These are phyloP conservation scores for Engystomops pustulosus DNA, from an alignment of 2,113 vertebrate species.

Conservation along the genomic window DNA sequence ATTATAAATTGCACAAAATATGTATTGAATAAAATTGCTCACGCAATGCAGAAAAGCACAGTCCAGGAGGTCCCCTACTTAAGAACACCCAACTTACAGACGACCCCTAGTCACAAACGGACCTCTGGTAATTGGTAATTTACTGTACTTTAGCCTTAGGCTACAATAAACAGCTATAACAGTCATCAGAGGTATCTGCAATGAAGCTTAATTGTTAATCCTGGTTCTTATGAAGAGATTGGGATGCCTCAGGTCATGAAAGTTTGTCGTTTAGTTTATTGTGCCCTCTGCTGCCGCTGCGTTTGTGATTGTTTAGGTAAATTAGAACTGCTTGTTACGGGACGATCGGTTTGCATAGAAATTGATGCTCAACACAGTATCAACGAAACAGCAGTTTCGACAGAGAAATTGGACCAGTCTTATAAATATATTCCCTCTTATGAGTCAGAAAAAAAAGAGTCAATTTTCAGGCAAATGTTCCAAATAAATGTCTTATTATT, in stretches of 20 bases:
- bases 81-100: no score
- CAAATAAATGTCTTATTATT: conserved; percentile 47
- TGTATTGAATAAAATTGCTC: no score
- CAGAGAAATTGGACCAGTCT: neutral
- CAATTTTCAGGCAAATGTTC: conserved; percentile 25
- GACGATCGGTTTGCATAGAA: conserved; percentile 19
- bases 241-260: neutral
- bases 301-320: conserved; percentile 18
- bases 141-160: no score
- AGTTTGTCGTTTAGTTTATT: no score
- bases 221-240: neutral
- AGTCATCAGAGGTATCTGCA: no score
- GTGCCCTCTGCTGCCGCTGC: neutral
- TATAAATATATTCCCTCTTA: conserved; percentile 38
- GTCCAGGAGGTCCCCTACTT: no score
- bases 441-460: conserved; percentile 24
- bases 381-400: neutral
- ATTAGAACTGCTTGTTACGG: conserved; percentile 34
- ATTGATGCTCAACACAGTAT: conserved; percentile 43
- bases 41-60: no score
- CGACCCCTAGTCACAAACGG: no score
- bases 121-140: no score
- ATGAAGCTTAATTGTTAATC: no score
- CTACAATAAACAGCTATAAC: no score
- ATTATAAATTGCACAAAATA: neutral